phyloP scores from a whole-genome alignment of 2,113 vertebrate species.

The Platichthys flesus region DNA sequence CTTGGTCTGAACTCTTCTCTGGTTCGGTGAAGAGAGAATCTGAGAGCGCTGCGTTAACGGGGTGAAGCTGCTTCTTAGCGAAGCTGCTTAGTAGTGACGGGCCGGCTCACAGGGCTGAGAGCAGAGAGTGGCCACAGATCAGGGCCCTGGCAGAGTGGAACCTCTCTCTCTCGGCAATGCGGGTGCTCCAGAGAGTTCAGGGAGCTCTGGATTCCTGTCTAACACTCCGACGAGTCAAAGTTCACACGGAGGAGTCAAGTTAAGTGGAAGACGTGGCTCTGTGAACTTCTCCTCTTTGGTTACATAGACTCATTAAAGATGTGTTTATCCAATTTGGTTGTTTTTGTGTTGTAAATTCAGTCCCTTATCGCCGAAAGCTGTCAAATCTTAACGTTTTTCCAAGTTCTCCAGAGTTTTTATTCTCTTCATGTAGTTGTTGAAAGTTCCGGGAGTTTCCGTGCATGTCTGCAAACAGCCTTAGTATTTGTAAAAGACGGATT shows the following conservation, averaged over 20 bases:
- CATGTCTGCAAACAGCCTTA: background rate
- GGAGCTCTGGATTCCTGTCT: constrained; percentile 20
- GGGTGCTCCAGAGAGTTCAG: constrained; percentile 21
- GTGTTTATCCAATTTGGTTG: background rate
- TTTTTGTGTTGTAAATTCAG: no score
- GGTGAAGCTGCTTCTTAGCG: constrained; percentile 12
- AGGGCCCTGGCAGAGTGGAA: constrained; percentile 1
- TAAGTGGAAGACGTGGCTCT: background rate
- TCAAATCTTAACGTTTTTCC: no score
- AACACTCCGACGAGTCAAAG: background rate
- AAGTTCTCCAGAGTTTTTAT: no score
- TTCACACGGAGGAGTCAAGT: background rate
- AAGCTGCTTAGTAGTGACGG: constrained; percentile 52
- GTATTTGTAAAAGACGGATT: background rate
- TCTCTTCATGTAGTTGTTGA: background rate
- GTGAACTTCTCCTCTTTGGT: background rate
- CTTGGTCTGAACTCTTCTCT: background rate
- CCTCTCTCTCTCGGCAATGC: background rate
- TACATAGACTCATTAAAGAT: no score
- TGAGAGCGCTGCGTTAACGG: constrained; percentile 13
- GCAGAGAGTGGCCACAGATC: constrained; percentile 45
- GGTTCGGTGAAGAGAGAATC: background rate
- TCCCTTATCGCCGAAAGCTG: no score
- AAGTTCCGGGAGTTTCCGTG: background rate
- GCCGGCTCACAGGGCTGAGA: constrained; percentile 26